These are phyloP conservation scores for Daktulosphaira vitifoliae DNA, from an alignment of 1,140 invertebrate species.

Conservation along the genomic window DNA sequence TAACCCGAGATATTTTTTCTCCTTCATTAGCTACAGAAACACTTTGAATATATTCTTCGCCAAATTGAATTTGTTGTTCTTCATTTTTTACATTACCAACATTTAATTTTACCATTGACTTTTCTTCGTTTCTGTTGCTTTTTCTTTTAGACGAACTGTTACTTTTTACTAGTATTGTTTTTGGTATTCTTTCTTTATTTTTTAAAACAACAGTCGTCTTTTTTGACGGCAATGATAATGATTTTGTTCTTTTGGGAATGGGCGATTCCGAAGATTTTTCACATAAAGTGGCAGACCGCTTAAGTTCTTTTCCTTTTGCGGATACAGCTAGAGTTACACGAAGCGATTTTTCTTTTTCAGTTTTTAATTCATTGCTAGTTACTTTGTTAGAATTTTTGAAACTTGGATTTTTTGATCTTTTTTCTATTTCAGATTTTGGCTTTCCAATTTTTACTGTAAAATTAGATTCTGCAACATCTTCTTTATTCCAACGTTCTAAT, in stretches of 20 bases:
- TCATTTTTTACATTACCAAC: constrained; percentile 40
- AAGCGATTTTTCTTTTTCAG: constrained; percentile 45
- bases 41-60: constrained; percentile 32
- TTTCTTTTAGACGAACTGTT: not conserved
- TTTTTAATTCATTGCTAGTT: constrained; percentile 42
- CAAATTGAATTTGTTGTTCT: constrained; percentile 49
- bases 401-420: constrained; percentile 36
- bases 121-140: constrained; percentile 11
- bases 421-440: constrained; percentile 32
- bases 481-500: constrained; percentile 27
- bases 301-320: constrained; percentile 45
- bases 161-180: constrained; percentile 21
- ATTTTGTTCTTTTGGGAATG: constrained; percentile 7
- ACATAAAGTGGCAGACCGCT: constrained; percentile 39
- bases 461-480: constrained; percentile 36
- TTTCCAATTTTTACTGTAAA: constrained; percentile 35
- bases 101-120: not conserved
- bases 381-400: constrained; percentile 44
- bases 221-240: constrained; percentile 5
- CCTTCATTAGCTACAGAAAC: not conserved
- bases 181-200: constrained; percentile 16
- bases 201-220: constrained; percentile 32
- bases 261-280: constrained; percentile 17
- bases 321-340: constrained; percentile 46
- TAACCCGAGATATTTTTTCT: no score